Evolutionary conservation across 2,888 invertebrate species (phyloP), one percentile per base, ranked within the genome.

Genomic region (Congeria kusceri): DNA sequence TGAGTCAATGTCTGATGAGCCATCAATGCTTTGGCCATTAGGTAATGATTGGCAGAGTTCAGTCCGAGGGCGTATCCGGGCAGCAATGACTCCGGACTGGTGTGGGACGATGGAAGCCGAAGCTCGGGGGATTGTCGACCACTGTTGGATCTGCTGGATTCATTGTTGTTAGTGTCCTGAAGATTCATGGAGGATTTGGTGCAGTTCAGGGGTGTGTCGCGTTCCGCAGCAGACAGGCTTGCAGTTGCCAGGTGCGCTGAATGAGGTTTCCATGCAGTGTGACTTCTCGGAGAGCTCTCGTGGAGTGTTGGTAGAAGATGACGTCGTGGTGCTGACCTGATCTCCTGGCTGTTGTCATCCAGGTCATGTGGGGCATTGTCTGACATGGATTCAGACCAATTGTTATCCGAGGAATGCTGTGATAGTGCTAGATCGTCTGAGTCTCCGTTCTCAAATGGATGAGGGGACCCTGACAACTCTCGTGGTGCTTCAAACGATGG

Each of bases 401-500:
- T 69, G 49, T 80, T 80, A 39, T 86, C 78, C 49, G 83, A 79
- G 9, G 78, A 78, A 58, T 80, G 72, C 47, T 74, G 67, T 15
- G 83, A 81, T 13, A 44, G 53, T 11, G 72, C 78, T 20, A 57
- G 58, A 44, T 79, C 82, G 5, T 78, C 77, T 11, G 74, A 62
- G 15, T 80, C 83, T 27, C 68, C 81, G 15, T 67, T 73, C 28
- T 85, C 85, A 4, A 28, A 25, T 11, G 46, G 18, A 2, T 67
- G 70, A 3, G 86, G 85, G 20, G 89, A 90, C 53, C 87, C 83
- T 20, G 92, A 92, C 78, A 92, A 84, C 5, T 92, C 91, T 1
- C 92, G 89, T 2, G 89, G 91, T 9, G 92, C 86, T 76, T 91
- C 90, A 53, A 90, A 89, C 13, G 85, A 85, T 64, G 64, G 68